Evolutionary conservation across 2,888 invertebrate genomes (phyloP).

Genomic region (Myopa testacea): DNA sequence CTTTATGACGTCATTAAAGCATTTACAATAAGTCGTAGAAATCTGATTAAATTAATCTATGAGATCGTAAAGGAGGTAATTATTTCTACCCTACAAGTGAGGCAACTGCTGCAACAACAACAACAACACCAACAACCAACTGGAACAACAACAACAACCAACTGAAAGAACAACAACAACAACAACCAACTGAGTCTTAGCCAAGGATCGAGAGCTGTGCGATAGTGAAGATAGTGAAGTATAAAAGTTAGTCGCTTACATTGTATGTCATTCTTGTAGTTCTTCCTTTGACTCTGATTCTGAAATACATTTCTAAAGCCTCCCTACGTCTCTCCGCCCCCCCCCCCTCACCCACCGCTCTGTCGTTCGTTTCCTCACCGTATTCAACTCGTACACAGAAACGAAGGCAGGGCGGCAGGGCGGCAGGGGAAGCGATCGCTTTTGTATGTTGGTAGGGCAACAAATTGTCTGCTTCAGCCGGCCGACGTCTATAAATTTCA

Average conservation of each 20-base stretch:
- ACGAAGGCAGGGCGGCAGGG: neutral
- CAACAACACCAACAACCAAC: slow-evolving; percentile 31
- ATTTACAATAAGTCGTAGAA: slow-evolving; percentile 9
- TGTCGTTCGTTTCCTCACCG: too few species aligned
- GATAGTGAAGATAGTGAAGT: neutral
- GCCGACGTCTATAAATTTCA: neutral
- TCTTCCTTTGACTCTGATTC: too few species aligned
- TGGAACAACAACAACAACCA: neutral
- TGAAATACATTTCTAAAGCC: too few species aligned
- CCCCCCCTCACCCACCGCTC: too few species aligned
- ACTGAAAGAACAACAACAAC: too few species aligned
- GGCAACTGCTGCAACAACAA: slow-evolving; percentile 20
- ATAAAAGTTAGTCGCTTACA: neutral
- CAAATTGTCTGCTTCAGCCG: slow-evolving; percentile 3
- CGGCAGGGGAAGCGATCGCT: neutral
- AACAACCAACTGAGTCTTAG: too few species aligned
- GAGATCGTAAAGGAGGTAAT: neutral
- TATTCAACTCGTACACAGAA: too few species aligned
- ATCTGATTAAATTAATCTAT: slow-evolving; percentile 14
- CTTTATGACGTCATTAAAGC: neutral
- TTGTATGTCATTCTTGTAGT: neutral
- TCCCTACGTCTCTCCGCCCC: too few species aligned
- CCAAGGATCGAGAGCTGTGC: too few species aligned
- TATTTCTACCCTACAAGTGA: neutral
- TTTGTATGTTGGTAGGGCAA: slow-evolving; percentile 3